Evolutionary conservation across 2,113 vertebrate genomes (phyloP), one percentile per base, ranked within the genome.

Genomic region (Myodes glareolus): DNA sequence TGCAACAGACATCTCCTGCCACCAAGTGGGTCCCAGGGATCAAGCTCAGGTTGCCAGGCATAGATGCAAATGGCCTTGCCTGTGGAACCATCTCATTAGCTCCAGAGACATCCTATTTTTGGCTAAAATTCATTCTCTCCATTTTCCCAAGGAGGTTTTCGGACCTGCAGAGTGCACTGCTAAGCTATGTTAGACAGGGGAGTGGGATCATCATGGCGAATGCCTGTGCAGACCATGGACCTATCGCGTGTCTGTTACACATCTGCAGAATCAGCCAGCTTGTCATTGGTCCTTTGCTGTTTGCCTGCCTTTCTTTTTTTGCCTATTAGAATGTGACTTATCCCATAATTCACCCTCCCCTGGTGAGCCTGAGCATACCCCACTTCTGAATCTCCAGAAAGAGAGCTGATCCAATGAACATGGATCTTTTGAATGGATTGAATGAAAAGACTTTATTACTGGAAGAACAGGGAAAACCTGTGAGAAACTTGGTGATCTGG

Each of bases 391-490:
- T 77, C 29, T 55, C n/a, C 81, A 90, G 17, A 58, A 94, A 95
- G 39, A 92, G 36, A 76, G 55, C 19, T 61, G 73, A 73, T 88
- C 47, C 8, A 23, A 77, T 4, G 58, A 67, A 92, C 89, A 82
- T 23, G 81, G 73, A 84, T 12, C 9, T 45, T 91, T 97, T 36
- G 55, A 58, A 58, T 63, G 77, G 61, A n/a, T 50, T 61, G 58
- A 94, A 88, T 65, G 50, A 63, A 50, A 86, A 88, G 91, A 70
- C 23, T 80, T 78, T 78, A 50, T 96, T 42, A 76, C 92, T 75
- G 78, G 68, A 99, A 99, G 99, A 97, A 98, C 98, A 81, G 98
- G 98, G 2, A 98, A 98, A 91, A 97, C 98, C 4, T 98, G 97
- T 94, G 98, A 98, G 77, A 98, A 99, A 98, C 97, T 98, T 88